Base-by-base conservation (phyloP, 2,113 vertebrate genomes). In the Osmerus eperlanus region DNA sequence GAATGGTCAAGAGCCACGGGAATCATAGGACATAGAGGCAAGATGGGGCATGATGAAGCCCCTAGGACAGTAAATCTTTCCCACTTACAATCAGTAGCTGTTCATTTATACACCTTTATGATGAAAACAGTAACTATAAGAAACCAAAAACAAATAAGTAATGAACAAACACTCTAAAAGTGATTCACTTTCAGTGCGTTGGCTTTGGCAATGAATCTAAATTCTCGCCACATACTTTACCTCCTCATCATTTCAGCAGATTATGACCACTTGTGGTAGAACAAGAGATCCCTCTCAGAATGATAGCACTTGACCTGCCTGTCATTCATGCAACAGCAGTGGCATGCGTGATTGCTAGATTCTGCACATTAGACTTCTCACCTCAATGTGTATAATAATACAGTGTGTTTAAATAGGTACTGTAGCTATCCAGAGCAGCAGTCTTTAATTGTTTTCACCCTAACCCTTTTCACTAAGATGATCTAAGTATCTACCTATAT, bases 301-400 rank as follows among this genome's bases (percentile, higher is more conserved):
- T 68, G 66, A 32, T 74, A 78, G 81, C 72, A 78, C 85, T 89
- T 84, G 82, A 83, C 85, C 61, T 47, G 18, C 58, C 81, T 80
- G 81, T 87, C 80, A 77, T 77, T 7, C 54, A n/a, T 73, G 23
- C 73, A 58, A 79, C 73, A 59, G 63, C 64, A 70, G 72, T 75
- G 78, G 79, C 76, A 51, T 55, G 68, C 69, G 70, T 52, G 71
- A 81, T 78, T 71, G 77, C 82, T 78, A 83, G 77, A 86, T 88
- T 81, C 78, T 32, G 19, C 36, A 51, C 65, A 67, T 71, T 62
- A 13, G 78, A 82, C 77, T 56, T 77, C 86, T 89, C 84, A 78
- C 83, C 81, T 84, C 82, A 69, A 84, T 86, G 86, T 84, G 72
- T 76, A 76, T 81, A 77, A 15, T 84, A 84, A 84, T 89, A 14